Percentiles rank a stretch among this genome's conserved stretches.
phyloP scores from a whole-genome alignment of 2,113 vertebrate genomes.

The Scolopax mira region DNA sequence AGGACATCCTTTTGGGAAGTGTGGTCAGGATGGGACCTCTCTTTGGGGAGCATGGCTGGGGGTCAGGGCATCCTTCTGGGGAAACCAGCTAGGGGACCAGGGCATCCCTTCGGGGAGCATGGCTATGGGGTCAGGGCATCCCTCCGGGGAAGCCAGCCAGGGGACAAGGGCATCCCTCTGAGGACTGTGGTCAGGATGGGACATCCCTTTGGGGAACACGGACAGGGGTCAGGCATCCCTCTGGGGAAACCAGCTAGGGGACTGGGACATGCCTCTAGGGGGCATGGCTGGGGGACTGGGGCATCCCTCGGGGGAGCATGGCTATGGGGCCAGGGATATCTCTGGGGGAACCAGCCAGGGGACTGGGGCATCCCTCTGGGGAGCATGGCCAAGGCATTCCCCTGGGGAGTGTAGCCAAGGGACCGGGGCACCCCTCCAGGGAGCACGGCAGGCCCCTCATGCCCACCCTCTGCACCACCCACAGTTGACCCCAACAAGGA shows the following conservation, averaged over 20 bases:
- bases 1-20: background rate
- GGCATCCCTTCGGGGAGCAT: too few species aligned
- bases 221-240: too few species aligned
- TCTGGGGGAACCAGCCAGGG: too few species aligned
- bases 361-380: fast-evolving
- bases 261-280: background rate
- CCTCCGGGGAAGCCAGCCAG: too few species aligned
- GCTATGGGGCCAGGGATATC: too few species aligned
- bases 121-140: background rate
- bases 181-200: too few species aligned
- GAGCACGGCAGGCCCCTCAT: background rate
- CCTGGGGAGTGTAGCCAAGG: fast-evolving
- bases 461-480: fast-evolving
- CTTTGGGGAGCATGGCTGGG: background rate
- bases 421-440: background rate
- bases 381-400: too few species aligned
- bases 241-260: background rate
- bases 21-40: too few species aligned
- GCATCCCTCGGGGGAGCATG: too few species aligned
- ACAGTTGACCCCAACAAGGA: slow-evolving; percentile 96
- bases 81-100: too few species aligned
- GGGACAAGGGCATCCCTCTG: too few species aligned
- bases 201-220: too few species aligned
- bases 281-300: background rate
- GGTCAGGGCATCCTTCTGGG: background rate